phyloP scores from a whole-genome alignment of 2,797 vertebrate genomes.

The Enteromius treurensis region DNA sequence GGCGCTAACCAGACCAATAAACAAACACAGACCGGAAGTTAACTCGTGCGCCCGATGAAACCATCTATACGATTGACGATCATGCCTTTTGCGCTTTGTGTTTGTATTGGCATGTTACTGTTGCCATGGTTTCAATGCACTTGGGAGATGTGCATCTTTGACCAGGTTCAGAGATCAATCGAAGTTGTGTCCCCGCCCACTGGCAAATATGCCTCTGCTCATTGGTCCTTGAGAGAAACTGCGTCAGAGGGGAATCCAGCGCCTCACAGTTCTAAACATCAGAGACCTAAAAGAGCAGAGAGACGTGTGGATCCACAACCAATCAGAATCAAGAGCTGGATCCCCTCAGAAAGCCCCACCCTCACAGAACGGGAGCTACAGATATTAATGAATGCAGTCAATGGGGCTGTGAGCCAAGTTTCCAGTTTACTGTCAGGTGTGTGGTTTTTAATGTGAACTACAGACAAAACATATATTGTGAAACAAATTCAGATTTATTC shows the following conservation, averaged over 20 bases:
- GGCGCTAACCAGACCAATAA: no score
- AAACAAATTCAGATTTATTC: neutral
- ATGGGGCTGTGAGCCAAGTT: constrained; percentile 70
- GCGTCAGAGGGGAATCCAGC: neutral
- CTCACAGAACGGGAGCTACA: constrained; percentile 63
- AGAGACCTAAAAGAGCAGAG: constrained; percentile 29
- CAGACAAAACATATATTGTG: neutral
- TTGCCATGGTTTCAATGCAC: constrained; percentile 56
- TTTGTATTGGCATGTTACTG: constrained; percentile 56
- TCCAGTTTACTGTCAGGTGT: constrained; percentile 65
- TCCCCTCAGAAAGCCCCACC: constrained; percentile 57
- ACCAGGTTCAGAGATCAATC: constrained; percentile 71
- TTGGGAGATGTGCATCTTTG: constrained; percentile 73
- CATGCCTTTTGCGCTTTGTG: constrained; percentile 23
- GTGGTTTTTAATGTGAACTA: neutral
- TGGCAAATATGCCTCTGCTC: constrained; percentile 19
- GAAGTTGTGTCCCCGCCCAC: constrained; percentile 60
- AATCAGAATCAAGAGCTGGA: constrained; percentile 80
- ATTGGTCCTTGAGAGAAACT: constrained; percentile 1
- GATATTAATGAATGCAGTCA: constrained; percentile 68
- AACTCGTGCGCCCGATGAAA: no score
- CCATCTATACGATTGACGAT: neutral
- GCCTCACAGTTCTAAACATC: neutral
- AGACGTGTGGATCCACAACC: constrained; percentile 62
- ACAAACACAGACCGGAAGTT: no score